These are phyloP conservation scores for Amphibalanus amphitrite DNA, from an alignment of 1,140 invertebrate genomes.

Conservation along the genomic window DNA sequence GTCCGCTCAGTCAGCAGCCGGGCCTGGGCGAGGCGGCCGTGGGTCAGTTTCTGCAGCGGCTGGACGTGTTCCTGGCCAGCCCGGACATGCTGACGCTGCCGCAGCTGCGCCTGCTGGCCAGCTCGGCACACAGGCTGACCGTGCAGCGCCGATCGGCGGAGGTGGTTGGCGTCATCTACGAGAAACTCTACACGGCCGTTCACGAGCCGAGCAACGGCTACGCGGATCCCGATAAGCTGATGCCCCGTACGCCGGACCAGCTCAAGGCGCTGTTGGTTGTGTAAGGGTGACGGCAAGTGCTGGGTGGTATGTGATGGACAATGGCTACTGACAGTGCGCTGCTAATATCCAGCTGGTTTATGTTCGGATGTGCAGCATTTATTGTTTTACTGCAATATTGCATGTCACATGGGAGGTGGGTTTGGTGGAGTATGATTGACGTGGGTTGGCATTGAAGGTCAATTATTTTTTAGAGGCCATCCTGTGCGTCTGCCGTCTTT, in stretches of 20 bases:
- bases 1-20: background rate
- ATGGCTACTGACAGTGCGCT: too few species aligned
- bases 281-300: too few species aligned
- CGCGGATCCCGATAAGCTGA: constrained; percentile 45
- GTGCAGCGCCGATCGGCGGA: constrained; percentile 64
- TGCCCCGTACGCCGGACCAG: constrained; percentile 56
- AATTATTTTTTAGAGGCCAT: too few species aligned
- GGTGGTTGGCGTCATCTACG: constrained; percentile 72
- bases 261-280: constrained; percentile 35
- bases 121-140: constrained; percentile 49
- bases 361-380: too few species aligned
- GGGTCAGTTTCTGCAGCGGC: constrained; percentile 39
- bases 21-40: too few species aligned
- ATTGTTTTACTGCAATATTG: too few species aligned
- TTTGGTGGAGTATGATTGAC: too few species aligned
- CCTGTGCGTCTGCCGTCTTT: too few species aligned
- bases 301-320: too few species aligned
- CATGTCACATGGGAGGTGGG: too few species aligned
- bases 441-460: too few species aligned
- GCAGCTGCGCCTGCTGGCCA: constrained; percentile 65
- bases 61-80: constrained; percentile 54
- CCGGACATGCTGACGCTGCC: constrained; percentile 66
- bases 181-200: constrained; percentile 62
- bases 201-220: constrained; percentile 58
- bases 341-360: too few species aligned